phyloP scores from a whole-genome alignment of 2,888 invertebrate genomes.

The Lamellibrachia satsuma region DNA sequence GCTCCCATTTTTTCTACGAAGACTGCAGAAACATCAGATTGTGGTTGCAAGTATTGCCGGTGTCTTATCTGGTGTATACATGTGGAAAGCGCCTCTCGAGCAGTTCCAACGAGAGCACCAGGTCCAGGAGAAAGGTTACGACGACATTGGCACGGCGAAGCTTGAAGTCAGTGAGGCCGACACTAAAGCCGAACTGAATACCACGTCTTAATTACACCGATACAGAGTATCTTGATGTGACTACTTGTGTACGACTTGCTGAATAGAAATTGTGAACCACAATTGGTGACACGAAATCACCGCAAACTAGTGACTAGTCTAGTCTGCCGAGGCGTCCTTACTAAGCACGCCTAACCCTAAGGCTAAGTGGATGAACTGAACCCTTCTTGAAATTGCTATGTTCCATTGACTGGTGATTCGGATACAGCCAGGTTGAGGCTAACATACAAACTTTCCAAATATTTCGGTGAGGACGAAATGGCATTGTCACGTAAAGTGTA shows the following conservation, averaged over 20 bases:
- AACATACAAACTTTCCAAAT: background rate
- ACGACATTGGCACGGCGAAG: background rate
- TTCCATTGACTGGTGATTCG: background rate
- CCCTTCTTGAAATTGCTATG: background rate
- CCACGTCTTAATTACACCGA: background rate
- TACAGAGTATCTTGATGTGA: background rate
- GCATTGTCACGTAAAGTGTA: background rate
- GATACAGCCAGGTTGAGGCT: background rate
- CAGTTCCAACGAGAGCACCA: background rate
- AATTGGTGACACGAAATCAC: background rate
- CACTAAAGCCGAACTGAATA: background rate
- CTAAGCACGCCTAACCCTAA: too few species aligned
- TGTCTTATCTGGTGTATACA: background rate
- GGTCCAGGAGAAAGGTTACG: background rate
- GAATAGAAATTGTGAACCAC: background rate
- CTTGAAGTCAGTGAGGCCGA: background rate
- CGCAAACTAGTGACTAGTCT: background rate
- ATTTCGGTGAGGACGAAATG: background rate
- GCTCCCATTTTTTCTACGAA: background rate
- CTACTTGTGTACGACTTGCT: background rate
- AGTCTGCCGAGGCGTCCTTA: too few species aligned
- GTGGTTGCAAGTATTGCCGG: background rate
- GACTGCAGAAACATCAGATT: conserved; percentile 13
- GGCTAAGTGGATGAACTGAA: too few species aligned
- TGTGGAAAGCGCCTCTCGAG: conserved; percentile 4